phyloP scores from a whole-genome alignment of 2,888 invertebrate genomes.

The Cantharis rufa region DNA sequence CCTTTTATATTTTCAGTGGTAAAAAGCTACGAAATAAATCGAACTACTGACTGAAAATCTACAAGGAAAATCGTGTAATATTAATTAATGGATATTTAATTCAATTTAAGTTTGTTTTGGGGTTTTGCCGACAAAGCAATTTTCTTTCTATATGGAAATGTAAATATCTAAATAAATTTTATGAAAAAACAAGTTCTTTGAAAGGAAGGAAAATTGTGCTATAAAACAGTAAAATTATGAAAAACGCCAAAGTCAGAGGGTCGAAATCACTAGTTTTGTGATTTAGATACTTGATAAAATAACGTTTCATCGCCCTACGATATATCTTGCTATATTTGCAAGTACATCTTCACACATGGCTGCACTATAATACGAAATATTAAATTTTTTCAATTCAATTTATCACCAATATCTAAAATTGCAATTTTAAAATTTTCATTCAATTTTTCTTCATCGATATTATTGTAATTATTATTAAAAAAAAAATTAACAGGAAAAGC shows the following conservation, averaged over 20 bases:
- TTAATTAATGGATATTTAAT: background rate
- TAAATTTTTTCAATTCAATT: background rate
- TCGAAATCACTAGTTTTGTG: background rate
- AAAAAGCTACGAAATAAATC: background rate
- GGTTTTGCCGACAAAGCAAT: background rate
- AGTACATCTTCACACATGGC: background rate
- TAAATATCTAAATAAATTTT: slow-evolving; percentile 9
- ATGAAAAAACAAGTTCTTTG: slow-evolving; percentile 7
- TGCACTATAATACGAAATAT: background rate
- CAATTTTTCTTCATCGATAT: no score
- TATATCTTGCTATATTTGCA: background rate
- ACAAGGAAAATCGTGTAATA: background rate
- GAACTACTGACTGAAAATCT: background rate
- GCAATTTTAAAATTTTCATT: background rate
- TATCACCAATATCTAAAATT: background rate
- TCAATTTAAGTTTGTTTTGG: background rate
- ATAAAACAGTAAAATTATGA: slow-evolving; percentile 22
- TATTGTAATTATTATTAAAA: no score
- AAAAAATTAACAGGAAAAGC: no score
- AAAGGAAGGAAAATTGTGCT: slow-evolving; percentile 13
- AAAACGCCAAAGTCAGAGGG: slow-evolving; percentile 14
- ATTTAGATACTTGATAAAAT: background rate
- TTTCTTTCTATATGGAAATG: background rate
- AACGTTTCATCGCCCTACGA: background rate
- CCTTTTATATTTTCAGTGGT: background rate